These are phyloP conservation scores for Mesorhabditis sp. DNA, from an alignment of 2,888 invertebrate species.

Conservation along the genomic window DNA sequence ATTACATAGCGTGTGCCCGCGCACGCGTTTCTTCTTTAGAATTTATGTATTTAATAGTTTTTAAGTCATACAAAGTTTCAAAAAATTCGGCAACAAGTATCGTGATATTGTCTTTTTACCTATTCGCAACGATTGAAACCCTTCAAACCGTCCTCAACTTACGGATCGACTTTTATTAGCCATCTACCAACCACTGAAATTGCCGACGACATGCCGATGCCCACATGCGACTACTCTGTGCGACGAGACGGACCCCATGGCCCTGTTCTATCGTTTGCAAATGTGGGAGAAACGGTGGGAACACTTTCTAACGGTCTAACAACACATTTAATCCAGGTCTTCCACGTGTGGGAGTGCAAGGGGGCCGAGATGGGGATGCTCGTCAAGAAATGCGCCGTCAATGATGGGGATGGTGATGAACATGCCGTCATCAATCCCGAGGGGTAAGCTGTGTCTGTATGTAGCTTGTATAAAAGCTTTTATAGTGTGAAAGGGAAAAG, in stretches of 20 bases:
- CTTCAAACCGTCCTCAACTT: too few species aligned
- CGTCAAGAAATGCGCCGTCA: constrained; percentile 55
- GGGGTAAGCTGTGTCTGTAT: constrained; percentile 24
- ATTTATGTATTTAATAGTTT: too few species aligned
- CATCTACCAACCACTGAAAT: constrained; percentile 52
- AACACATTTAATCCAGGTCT: constrained; percentile 26
- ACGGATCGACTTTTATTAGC: constrained; percentile 28
- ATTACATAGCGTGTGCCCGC: too few species aligned
- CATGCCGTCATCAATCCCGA: constrained; percentile 51
- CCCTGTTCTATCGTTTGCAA: constrained; percentile 48
- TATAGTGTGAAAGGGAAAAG: constrained; percentile 4
- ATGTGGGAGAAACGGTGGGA: constrained; percentile 54
- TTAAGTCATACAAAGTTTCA: too few species aligned
- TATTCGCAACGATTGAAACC: not conserved
- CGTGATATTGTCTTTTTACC: not conserved
- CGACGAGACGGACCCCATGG: constrained; percentile 46
- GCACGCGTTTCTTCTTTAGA: too few species aligned
- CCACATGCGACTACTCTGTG: constrained; percentile 53
- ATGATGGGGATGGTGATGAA: constrained; percentile 55
- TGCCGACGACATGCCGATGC: constrained; percentile 52
- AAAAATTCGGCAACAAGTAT: too few species aligned
- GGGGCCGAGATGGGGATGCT: constrained; percentile 56
- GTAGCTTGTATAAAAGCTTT: constrained; percentile 4
- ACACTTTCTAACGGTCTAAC: too few species aligned
- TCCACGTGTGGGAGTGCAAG: constrained; percentile 54